phyloP scores from a whole-genome alignment of 2,113 vertebrate genomes.

The Chaetops frenatus region DNA sequence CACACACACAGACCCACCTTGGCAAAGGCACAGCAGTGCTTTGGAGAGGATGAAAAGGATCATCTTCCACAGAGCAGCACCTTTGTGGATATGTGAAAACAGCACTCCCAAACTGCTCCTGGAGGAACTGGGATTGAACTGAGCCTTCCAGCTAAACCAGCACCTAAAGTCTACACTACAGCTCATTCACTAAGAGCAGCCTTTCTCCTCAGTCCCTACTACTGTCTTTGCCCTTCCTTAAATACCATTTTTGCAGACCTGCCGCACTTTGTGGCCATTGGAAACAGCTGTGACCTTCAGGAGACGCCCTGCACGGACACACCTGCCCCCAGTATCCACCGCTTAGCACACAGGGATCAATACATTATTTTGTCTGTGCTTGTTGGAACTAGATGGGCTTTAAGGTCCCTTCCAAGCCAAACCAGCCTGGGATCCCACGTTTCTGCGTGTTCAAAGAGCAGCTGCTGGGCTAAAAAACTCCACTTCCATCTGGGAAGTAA shows the following conservation, averaged over 20 bases:
- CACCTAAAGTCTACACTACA: fast-evolving
- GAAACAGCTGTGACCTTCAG: background rate
- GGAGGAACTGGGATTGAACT: fast-evolving
- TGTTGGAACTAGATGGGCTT: background rate
- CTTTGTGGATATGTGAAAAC: fast-evolving
- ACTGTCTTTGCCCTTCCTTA: background rate
- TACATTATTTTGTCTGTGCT: too few species aligned
- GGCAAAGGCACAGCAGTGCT: background rate
- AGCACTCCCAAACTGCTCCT: fast-evolving
- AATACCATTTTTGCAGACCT: background rate
- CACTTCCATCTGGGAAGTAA: background rate
- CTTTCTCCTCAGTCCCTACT: fast-evolving
- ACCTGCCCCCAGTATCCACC: background rate
- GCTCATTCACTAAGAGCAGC: fast-evolving
- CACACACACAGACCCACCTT: background rate
- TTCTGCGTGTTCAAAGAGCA: background rate
- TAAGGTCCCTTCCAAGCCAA: background rate
- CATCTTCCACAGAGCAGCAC: background rate
- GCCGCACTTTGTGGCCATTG: background rate
- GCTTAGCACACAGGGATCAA: too few species aligned
- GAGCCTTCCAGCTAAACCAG: background rate
- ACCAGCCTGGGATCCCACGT: fast-evolving
- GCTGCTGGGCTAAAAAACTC: background rate
- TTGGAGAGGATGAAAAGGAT: fast-evolving
- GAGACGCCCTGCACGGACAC: fast-evolving